Evolutionary conservation across 2,797 vertebrate species (phyloP).

Genomic region (Sebastes nivosus): DNA sequence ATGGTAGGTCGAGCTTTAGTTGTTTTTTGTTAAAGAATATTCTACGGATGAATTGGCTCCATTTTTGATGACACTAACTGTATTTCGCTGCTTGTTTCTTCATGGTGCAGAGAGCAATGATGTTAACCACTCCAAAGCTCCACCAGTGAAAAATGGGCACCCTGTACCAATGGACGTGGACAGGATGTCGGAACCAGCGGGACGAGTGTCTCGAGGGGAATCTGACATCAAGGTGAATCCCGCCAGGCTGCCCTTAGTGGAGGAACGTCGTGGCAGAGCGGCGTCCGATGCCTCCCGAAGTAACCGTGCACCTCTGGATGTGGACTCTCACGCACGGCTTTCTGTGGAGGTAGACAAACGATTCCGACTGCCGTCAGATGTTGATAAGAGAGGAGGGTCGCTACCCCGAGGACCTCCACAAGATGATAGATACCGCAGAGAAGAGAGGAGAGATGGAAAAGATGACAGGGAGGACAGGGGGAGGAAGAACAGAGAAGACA

Average conservation of each 20-base stretch:
- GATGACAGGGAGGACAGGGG: slow-evolving; percentile 59
- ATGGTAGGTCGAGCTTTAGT: slow-evolving; percentile 79
- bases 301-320: slow-evolving; percentile 84
- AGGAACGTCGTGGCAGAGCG: slow-evolving; percentile 68
- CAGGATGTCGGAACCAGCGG: slow-evolving; percentile 45
- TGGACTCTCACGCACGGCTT: slow-evolving; percentile 77
- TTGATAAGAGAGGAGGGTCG: slow-evolving; percentile 60
- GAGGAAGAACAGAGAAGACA: slow-evolving; percentile 55
- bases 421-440: slow-evolving; percentile 72
- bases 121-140: slow-evolving; percentile 77
- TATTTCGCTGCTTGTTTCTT: slow-evolving; percentile 1
- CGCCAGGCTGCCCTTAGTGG: slow-evolving; percentile 54
- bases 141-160: slow-evolving; percentile 90
- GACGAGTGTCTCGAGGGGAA: slow-evolving; percentile 55
- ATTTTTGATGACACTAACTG: neutral
- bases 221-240: slow-evolving; percentile 64
- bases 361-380: slow-evolving; percentile 68
- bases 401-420: slow-evolving; percentile 59
- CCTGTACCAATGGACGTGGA: slow-evolving; percentile 77
- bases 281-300: slow-evolving; percentile 77
- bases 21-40: neutral
- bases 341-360: slow-evolving; percentile 64
- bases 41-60: neutral
- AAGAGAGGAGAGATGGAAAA: slow-evolving; percentile 65
- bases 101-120: slow-evolving; percentile 81